A percentile compares a stretch with the other conserved stretches of the same genome.
Conservation (phyloP, 2,113 vertebrate genomes). For the Pluvianellus socialis region DNA sequence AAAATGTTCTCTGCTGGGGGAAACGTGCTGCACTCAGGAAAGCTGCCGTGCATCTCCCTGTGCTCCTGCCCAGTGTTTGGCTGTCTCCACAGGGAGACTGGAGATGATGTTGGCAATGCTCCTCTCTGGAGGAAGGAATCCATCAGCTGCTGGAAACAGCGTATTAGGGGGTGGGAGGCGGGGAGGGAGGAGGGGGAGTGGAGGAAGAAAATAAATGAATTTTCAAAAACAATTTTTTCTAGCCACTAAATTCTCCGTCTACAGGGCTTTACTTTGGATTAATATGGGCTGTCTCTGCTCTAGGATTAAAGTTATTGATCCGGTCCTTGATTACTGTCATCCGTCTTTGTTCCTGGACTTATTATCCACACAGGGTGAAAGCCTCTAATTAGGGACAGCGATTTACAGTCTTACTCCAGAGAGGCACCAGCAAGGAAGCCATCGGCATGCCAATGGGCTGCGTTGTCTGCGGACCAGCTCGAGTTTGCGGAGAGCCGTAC, state of each 20-base stretch:
- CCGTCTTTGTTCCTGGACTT: not conserved
- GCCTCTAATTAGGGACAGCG: not conserved
- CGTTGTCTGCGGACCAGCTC: accelerated
- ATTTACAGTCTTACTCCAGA: not conserved
- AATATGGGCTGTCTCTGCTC: not conserved
- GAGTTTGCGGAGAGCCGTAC: not conserved
- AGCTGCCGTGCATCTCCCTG: not conserved
- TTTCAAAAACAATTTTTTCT: not conserved
- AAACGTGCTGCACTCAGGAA: not conserved
- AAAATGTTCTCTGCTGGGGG: not conserved
- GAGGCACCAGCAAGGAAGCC: not conserved
- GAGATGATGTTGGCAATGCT: not conserved
- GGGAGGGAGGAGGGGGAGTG: too few species aligned
- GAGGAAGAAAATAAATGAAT: not conserved
- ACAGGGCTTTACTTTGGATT: not conserved
- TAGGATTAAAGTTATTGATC: constrained; percentile 29
- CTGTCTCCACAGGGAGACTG: not conserved
- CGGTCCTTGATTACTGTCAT: not conserved
- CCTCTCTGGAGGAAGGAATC: not conserved
- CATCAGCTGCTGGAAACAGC: not conserved
- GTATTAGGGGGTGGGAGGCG: not conserved
- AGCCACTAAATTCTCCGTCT: not conserved
- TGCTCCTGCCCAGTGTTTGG: not conserved
- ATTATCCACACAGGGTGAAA: not conserved
- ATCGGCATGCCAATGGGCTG: not conserved